A percentile compares a stretch with the other conserved stretches of the same genome.
phyloP scores from a whole-genome alignment of 1,140 invertebrate genomes.

The Procambarus virginalis region DNA sequence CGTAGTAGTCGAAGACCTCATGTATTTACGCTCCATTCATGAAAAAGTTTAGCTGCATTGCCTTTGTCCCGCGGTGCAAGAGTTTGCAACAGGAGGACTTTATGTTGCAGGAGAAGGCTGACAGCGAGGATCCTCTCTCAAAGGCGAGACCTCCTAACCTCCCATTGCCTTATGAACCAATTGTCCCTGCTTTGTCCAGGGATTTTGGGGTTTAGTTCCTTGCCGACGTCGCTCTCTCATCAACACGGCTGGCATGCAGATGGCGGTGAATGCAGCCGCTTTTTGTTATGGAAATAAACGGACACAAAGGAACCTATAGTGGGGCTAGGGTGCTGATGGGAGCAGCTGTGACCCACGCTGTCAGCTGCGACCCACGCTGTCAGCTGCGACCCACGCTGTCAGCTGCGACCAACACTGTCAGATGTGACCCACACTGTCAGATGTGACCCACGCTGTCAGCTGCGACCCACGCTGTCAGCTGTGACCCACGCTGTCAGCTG shows the following conservation, averaged over 20 bases:
- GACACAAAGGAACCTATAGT: not conserved
- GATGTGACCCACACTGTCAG: too few species aligned
- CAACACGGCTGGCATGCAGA: slow-evolving; percentile 17
- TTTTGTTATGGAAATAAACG: slow-evolving; percentile 20
- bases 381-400: too few species aligned
- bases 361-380: too few species aligned
- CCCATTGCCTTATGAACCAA: too few species aligned
- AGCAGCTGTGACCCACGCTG: not conserved
- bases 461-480: too few species aligned
- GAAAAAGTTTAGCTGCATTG: slow-evolving; percentile 28
- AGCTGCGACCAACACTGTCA: too few species aligned
- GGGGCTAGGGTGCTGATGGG: not conserved
- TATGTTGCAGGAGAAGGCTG: not conserved
- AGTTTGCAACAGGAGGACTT: slow-evolving; percentile 20
- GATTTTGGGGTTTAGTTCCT: slow-evolving; percentile 1
- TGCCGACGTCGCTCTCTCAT: not conserved
- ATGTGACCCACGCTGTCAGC: too few species aligned
- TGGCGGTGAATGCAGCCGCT: slow-evolving; percentile 18
- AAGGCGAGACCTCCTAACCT: too few species aligned
- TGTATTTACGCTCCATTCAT: not conserved
- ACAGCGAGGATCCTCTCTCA: not conserved
- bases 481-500: too few species aligned
- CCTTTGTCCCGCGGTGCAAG: slow-evolving; percentile 9
- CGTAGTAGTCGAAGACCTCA: not conserved
- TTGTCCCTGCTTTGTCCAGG: too few species aligned